These are phyloP conservation scores for Zaprionus taronus DNA, from an alignment of 1,140 invertebrate species.

Conservation along the genomic window DNA sequence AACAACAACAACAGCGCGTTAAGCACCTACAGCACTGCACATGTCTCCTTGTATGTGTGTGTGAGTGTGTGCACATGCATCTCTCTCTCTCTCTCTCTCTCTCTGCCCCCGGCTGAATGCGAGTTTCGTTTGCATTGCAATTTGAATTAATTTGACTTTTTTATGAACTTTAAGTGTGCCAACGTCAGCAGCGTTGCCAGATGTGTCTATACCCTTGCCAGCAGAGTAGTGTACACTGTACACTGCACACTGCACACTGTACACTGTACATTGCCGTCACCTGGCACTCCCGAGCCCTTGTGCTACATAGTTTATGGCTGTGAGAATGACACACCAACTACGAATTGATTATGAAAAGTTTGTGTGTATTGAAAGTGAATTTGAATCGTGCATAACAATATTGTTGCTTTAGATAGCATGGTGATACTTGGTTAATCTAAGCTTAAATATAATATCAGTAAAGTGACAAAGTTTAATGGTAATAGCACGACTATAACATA, in stretches of 20 bases:
- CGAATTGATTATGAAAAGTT: no score
- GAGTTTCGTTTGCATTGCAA: conserved; percentile 70
- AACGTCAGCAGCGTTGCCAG: conserved; percentile 66
- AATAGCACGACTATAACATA: no score
- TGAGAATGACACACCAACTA: no score
- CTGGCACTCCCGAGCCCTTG: not conserved
- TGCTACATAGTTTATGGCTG: not conserved
- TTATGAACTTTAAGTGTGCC: conserved; percentile 79
- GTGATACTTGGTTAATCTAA: not conserved
- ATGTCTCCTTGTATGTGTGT: not conserved
- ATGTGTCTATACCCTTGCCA: conserved; percentile 24
- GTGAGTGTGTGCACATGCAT: conserved; percentile 1
- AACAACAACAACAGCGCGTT: conserved; percentile 61
- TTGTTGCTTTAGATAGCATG: not conserved
- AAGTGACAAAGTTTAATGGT: no score
- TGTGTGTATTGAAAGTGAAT: no score
- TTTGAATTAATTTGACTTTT: conserved; percentile 81
- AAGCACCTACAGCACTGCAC: conserved; percentile 57
- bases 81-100: not conserved
- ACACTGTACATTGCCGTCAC: no score
- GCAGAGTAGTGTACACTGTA: not conserved
- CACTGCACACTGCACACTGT: not conserved
- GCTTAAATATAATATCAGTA: no score
- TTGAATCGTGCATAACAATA: not conserved
- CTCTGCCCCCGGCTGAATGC: not conserved